Evolutionary conservation across 2,797 vertebrate genomes (phyloP).

Genomic region (Myotis myotis): DNA sequence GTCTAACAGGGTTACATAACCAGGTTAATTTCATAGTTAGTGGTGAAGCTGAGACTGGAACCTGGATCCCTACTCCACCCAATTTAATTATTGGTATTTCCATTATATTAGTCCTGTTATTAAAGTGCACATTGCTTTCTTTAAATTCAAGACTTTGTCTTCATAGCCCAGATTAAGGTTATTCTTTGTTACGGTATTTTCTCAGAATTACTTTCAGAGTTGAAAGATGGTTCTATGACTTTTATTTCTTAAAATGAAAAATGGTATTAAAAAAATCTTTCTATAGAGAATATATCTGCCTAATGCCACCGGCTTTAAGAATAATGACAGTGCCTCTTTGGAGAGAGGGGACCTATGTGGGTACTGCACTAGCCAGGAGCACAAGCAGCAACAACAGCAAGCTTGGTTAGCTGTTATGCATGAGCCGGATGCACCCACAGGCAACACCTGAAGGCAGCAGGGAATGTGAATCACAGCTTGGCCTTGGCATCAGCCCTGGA

Average conservation of each 20-base stretch:
- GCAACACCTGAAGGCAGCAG: background rate
- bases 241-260: conserved; percentile 35
- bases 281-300: background rate
- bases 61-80: background rate
- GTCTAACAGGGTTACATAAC: background rate
- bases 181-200: conserved; percentile 16
- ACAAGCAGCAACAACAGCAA: background rate
- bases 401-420: background rate
- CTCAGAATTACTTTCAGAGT: conserved; percentile 2
- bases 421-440: background rate
- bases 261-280: background rate
- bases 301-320: background rate
- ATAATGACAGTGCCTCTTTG: background rate
- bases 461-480: background rate
- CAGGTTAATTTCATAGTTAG: background rate
- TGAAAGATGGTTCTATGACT: conserved; percentile 7
- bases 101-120: background rate
- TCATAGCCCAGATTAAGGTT: background rate
- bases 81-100: background rate
- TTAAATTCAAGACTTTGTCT: background rate
- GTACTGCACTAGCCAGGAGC: background rate
- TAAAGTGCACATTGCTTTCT: background rate
- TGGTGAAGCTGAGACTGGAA: background rate
- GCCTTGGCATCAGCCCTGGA: background rate
- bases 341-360: background rate